Evolutionary conservation across 1,140 invertebrate species (phyloP), one percentile per base, ranked within the genome.

Genomic region (Aphaenogaster rudis): DNA sequence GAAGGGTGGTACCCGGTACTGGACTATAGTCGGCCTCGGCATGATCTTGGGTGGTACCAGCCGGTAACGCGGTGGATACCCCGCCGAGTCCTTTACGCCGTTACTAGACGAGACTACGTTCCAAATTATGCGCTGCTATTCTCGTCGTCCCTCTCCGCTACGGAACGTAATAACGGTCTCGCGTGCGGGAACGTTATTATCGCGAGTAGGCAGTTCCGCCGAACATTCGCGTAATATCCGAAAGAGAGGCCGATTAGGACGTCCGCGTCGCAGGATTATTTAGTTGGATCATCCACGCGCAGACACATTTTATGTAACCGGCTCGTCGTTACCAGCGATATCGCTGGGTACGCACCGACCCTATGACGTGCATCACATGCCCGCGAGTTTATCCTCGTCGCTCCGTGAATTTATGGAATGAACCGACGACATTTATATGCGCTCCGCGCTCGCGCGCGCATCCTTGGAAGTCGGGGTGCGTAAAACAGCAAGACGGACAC

Each of bases 61-160:
- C 28, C 3, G 21, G 36, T 61, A 39, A 63, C 72, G 48, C 21
- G 48, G 39, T 4, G 13, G 50, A 54, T 71, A 33, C 52, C n/a
- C 3, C 33, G 54, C n/a, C 64, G 66, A 72, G 8, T 39, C 54
- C 45, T 33, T 6, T 48, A 61, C 15, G 6, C 36, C 8, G 48
- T n/a, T 28, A 36, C 28, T 36, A 21, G 36, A 15, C 76, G 39
- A n/a, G 80, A 36, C 48, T 50, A 86, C 59, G 33, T 36, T n/a
- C 11, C 42, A 84, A 61, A 63, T 69, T 72, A 84, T 84, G 45
- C 69, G 50, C 39, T 15, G 33, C 80, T 84, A 84, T 84, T 84
- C 36, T 76, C 42, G 54, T 74, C 80, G 17, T 71, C 28, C 28
- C 45, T 13, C 9, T 15, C 15, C 13, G 17, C 45, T 71, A 57